Conservation (phyloP, 2,888 invertebrate species). For the Theodoxus fluviatilis region DNA sequence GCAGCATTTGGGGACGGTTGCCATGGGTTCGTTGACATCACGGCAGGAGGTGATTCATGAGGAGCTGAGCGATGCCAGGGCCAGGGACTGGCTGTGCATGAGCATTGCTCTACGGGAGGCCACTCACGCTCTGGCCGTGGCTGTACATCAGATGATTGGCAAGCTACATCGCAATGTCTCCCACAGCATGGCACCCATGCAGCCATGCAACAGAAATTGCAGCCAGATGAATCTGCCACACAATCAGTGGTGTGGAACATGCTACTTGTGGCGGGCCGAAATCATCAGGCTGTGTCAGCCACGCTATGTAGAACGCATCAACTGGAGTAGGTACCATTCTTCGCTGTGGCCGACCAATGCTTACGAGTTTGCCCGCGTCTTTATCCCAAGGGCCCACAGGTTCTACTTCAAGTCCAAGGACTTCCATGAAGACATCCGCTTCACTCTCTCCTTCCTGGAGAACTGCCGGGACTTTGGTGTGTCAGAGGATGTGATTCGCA, state of each 20-base stretch:
- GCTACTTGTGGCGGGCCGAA: constrained; percentile 33
- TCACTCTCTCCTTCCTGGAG: constrained; percentile 33
- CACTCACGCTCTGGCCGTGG: constrained; percentile 33
- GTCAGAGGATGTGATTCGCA: constrained; percentile 30
- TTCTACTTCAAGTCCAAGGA: constrained; percentile 38
- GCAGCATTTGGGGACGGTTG: background rate
- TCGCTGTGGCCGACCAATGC: constrained; percentile 35
- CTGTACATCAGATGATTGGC: constrained; percentile 34
- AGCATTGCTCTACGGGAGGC: constrained; percentile 37
- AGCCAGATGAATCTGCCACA: constrained; percentile 26
- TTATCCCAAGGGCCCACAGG: constrained; percentile 36
- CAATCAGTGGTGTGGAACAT: constrained; percentile 32
- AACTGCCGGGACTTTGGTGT: constrained; percentile 31
- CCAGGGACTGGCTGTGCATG: constrained; percentile 36
- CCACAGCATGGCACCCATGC: constrained; percentile 14
- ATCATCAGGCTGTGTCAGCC: constrained; percentile 31
- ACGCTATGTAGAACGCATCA: constrained; percentile 29
- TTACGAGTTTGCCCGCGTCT: constrained; percentile 36
- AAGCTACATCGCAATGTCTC: constrained; percentile 32
- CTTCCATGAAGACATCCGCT: constrained; percentile 39
- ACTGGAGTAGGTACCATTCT: constrained; percentile 34
- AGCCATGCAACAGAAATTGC: constrained; percentile 32
- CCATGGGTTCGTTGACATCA: constrained; percentile 36
- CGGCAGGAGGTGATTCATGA: constrained; percentile 32
- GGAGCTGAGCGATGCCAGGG: constrained; percentile 33